Evolutionary conservation across 2,113 vertebrate genomes (phyloP), one percentile per base, ranked within the genome.

Genomic region (Triplophysa dalaica): DNA sequence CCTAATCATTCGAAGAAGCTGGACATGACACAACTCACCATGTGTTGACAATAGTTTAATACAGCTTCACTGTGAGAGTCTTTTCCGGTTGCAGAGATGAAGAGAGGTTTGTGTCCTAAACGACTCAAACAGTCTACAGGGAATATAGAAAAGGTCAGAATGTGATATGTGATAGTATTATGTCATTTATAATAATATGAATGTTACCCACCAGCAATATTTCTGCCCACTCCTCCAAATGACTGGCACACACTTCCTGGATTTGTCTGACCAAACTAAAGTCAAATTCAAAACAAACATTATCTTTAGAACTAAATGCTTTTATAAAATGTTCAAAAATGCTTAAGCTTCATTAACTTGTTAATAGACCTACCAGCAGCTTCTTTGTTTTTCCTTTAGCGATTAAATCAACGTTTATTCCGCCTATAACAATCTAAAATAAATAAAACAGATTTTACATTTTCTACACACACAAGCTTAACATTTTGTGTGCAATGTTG

Each of bases 141-240:
- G 78, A 33, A 22, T 41, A 75, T 17, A 79, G 17, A 29, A 81
- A 78, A 26, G 41, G 50, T n/a, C 7, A 38, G 33, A 61, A 26
- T 48, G 1, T 10, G 12, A 21, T 8, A 17, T 21, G 38, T 58
- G 21, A 58, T 9, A 9, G 19, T 58, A 58, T 58, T 58, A 9
- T 58, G 19, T 21, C 19, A 58, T 8, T 8, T 9, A 21, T 9
- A 58, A 13, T 29, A 33, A 64, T 50, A 33, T 50, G 8, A 63
- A 50, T 64, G 48, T 54, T 21, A 63, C 66, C 38, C 84, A 97
- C 96, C 95, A 88, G 95, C 94, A 64, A 97, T 88, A 86, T 97
- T 97, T 76, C 94, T 91, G 80, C 95, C 96, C 61, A 97, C 95
- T 2, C 95, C 95, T 0, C 96, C 95, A 82, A 95, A 94, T 3